phyloP scores from a whole-genome alignment of 2,888 invertebrate genomes.

The Andrena dorsata region DNA sequence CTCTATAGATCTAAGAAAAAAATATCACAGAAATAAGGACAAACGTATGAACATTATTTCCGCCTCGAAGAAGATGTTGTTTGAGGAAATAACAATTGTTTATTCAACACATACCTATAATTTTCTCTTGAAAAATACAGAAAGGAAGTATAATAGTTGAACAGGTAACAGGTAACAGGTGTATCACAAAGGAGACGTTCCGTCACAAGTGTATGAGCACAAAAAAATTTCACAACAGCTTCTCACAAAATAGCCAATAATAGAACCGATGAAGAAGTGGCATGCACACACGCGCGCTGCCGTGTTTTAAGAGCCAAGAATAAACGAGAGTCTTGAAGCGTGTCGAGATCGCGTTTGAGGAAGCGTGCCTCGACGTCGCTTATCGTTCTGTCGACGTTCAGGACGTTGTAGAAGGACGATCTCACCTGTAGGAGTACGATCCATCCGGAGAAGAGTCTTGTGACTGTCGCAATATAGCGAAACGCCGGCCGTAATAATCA shows the following conservation, averaged over 20 bases:
- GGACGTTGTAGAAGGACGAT: conserved; percentile 65
- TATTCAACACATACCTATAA: no score
- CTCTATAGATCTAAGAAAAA: no score
- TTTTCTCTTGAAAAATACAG: no score
- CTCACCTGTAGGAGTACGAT: conserved; percentile 83
- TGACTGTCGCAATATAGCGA: conserved; percentile 81
- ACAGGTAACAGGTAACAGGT: no score
- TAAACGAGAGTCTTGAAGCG: conserved; percentile 61
- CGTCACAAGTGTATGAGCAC: background rate
- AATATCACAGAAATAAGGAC: no score
- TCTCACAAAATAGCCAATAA: conserved; percentile 3
- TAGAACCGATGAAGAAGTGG: conserved; percentile 13
- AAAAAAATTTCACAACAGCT: background rate
- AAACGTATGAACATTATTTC: no score
- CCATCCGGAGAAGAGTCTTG: conserved; percentile 82
- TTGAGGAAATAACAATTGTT: no score
- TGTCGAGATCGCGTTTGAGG: conserved; percentile 69
- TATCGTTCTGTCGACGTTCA: conserved; percentile 46
- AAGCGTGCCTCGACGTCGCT: conserved; percentile 55
- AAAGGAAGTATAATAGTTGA: no score
- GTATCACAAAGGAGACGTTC: no score
- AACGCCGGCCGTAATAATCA: conserved; percentile 75
- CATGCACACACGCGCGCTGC: conserved; percentile 10
- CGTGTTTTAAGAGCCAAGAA: conserved; percentile 49
- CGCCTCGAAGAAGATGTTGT: no score